A percentile compares a stretch with the other conserved stretches of the same genome.
These are phyloP conservation scores for Mesodorylaimus sp. DNA, from an alignment of 2,888 invertebrate species.

Conservation along the genomic window DNA sequence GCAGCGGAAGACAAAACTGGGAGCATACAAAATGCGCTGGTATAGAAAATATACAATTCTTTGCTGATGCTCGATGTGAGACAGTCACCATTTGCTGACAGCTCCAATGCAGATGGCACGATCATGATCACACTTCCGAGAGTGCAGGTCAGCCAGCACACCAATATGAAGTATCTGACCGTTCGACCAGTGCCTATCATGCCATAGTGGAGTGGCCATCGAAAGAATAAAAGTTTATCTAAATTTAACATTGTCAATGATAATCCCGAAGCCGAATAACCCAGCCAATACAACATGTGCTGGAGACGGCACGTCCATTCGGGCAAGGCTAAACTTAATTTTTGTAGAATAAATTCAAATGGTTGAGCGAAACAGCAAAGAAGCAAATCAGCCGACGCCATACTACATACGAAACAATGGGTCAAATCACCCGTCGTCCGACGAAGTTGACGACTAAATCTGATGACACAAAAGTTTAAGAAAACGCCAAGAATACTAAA, in stretches of 20 bases:
- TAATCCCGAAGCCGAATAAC: slow-evolving; percentile 2
- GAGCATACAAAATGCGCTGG: background rate
- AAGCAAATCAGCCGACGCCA: slow-evolving; percentile 1
- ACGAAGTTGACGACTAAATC: background rate
- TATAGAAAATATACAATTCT: too few relatives aligned
- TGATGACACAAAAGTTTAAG: too few relatives aligned
- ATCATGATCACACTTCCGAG: too few relatives aligned
- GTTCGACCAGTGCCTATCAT: background rate
- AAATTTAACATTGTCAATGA: slow-evolving; percentile 3
- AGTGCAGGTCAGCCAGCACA: background rate
- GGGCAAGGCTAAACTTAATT: too few relatives aligned
- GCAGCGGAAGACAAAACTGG: slow-evolving; percentile 2
- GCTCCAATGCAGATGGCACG: too few relatives aligned
- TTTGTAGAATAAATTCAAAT: too few relatives aligned
- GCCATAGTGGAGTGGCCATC: slow-evolving; percentile 5
- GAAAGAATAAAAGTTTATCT: slow-evolving; percentile 5
- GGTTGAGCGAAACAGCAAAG: background rate
- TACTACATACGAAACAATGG: background rate
- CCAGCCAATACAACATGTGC: background rate
- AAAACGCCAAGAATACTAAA: too few relatives aligned
- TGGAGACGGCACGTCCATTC: background rate
- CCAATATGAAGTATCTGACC: background rate
- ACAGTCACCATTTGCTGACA: too few relatives aligned
- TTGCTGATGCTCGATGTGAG: too few relatives aligned
- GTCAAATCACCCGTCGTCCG: background rate